Evolutionary conservation across 2,113 vertebrate species (phyloP), one percentile per base, ranked within the genome.

Genomic region (Morone chrysops): DNA sequence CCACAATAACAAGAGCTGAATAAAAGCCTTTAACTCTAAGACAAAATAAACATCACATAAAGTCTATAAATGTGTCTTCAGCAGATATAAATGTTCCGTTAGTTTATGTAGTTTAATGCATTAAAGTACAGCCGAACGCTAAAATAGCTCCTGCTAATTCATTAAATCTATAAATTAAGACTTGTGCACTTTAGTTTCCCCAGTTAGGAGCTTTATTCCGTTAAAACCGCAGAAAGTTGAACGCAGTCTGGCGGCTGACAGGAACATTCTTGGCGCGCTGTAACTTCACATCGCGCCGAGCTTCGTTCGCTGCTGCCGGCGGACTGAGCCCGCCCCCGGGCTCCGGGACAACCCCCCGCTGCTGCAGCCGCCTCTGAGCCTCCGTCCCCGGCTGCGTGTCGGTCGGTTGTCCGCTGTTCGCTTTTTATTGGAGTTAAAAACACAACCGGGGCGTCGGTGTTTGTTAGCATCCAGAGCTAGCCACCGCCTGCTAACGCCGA

Each of bases 401-500:
- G 8, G 4, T 41, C 2, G 18, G 20, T 56, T 18, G 20, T 0
- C 18, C 0, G 56, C 0, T 38, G 18, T 47, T n/a, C 12, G 11
- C 14, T 22, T 0, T 9, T 11, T 9, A 2, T 1, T n/a, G 4
- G 14, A 61, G 17, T 47, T 45, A 38, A 41, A 51, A 31, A 47
- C 2, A 2, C 6, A n/a, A n/a, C n/a, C n/a, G n/a, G n/a, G n/a
- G n/a, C n/a, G n/a, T n/a, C n/a, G n/a, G n/a, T n/a, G n/a, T n/a
- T n/a, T n/a, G n/a, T n/a, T n/a, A n/a, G n/a, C n/a, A n/a, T n/a
- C n/a, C n/a, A n/a, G n/a, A n/a, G n/a, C n/a, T n/a, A 81, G 68
- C 74, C 12, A 1, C 40, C 2, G 22, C 4, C 8, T 57, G 90
- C 81, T 90, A 90, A 66, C 86, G 8, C 38, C 2, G 45, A 53